These are phyloP conservation scores for Melanargia galathea DNA, from an alignment of 2,888 invertebrate genomes.

Conservation along the genomic window DNA sequence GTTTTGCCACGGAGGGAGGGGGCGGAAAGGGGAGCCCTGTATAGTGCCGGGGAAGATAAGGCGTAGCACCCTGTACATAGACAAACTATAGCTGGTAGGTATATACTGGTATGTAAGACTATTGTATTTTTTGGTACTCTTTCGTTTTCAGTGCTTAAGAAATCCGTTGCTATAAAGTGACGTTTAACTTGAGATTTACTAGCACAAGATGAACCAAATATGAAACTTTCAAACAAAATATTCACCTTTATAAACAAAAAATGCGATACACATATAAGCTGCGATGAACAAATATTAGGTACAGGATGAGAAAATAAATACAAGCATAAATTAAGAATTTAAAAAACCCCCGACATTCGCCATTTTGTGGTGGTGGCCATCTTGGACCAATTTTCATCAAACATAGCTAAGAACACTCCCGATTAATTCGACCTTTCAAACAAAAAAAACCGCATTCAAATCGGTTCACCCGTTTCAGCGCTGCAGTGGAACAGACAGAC, in stretches of 20 bases:
- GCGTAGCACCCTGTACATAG: constrained; percentile 65
- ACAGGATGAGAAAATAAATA: no score
- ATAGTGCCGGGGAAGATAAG: constrained; percentile 77
- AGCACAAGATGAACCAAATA: not conserved
- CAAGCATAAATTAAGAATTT: no score
- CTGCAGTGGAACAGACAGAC: no score
- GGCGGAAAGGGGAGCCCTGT: constrained; percentile 58
- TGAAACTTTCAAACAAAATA: not conserved
- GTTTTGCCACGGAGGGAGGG: constrained; percentile 76
- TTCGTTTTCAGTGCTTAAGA: constrained; percentile 55
- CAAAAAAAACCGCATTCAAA: no score
- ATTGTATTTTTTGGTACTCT: constrained; percentile 67
- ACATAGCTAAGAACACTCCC: no score
- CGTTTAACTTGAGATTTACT: not conserved
- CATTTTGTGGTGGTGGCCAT: no score
- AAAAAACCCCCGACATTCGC: no score
- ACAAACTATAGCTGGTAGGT: constrained; percentile 46
- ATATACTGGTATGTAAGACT: constrained; percentile 52
- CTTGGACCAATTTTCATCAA: no score
- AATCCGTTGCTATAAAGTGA: constrained; percentile 57
- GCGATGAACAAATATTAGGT: no score
- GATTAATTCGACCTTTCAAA: no score
- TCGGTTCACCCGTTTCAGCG: no score
- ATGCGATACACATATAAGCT: no score
- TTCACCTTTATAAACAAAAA: not conserved